Conservation (phyloP, 2,888 invertebrate species). For the Plutella xylostella region DNA sequence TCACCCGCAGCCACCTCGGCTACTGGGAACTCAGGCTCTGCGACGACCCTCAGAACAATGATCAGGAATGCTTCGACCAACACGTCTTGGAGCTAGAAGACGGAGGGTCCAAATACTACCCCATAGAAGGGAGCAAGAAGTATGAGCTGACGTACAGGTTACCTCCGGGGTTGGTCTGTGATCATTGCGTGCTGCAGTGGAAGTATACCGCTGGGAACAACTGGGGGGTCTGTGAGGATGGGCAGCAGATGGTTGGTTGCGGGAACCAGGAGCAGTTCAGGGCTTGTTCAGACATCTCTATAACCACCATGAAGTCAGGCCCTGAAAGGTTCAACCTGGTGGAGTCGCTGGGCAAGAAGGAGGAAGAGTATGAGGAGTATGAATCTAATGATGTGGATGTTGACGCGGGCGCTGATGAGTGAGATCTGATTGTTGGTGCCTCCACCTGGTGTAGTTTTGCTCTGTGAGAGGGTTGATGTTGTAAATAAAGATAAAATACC, state of each 20-base stretch:
- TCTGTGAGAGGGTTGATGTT: too few relatives aligned
- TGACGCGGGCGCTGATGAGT: too few relatives aligned
- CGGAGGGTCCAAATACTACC: conserved; percentile 74
- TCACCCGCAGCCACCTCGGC: conserved; percentile 87
- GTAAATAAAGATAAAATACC: too few relatives aligned
- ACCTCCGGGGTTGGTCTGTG: conserved; percentile 73
- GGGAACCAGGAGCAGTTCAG: conserved; percentile 89
- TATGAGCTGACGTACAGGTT: conserved; percentile 76
- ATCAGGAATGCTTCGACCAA: conserved; percentile 80
- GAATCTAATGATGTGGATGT: too few relatives aligned
- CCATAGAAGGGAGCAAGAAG: conserved; percentile 74
- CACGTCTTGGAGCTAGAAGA: conserved; percentile 69
- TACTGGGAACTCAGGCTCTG: conserved; percentile 87
- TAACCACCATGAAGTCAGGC: too few relatives aligned
- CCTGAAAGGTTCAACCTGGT: too few relatives aligned
- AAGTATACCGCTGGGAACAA: conserved; percentile 86
- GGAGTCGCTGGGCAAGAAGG: too few relatives aligned
- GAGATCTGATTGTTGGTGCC: too few relatives aligned
- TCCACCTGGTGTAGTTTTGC: too few relatives aligned
- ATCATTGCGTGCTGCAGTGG: conserved; percentile 89
- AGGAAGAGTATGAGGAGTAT: too few relatives aligned
- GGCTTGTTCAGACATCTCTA: conserved; percentile 82
- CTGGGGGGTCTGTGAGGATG: conserved; percentile 80
- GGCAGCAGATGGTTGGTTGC: conserved; percentile 81
- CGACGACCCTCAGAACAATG: conserved; percentile 74